phyloP scores from a whole-genome alignment of 1,140 invertebrate species.

The Calliopsis andreniformis region DNA sequence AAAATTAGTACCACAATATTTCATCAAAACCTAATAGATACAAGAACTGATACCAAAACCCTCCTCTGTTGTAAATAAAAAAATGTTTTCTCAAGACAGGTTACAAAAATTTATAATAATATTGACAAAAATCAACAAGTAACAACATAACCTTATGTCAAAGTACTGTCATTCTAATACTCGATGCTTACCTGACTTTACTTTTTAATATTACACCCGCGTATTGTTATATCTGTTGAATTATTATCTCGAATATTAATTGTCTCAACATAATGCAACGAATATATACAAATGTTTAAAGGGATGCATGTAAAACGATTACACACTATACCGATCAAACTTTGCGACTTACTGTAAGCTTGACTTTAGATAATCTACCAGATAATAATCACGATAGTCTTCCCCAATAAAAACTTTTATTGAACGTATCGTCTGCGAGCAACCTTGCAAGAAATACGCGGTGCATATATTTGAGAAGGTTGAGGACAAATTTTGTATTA shows the following conservation, averaged over 20 bases:
- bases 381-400: neutral
- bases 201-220: neutral
- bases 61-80: neutral
- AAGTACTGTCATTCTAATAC: neutral
- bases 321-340: neutral
- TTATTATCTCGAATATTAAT: neutral
- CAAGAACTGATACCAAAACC: no score
- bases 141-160: constrained; percentile 39
- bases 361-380: constrained; percentile 6
- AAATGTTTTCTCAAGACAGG: neutral
- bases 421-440: neutral
- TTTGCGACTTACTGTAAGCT: constrained; percentile 19
- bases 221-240: constrained; percentile 3
- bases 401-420: neutral
- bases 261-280: constrained; percentile 19
- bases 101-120: neutral
- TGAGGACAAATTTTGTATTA: no score
- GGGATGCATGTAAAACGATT: constrained; percentile 2
- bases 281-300: neutral
- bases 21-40: neutral
- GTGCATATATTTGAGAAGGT: no score
- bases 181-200: constrained; percentile 12
- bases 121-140: constrained; percentile 35
- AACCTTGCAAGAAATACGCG: no score
- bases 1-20: neutral